Evolutionary conservation across 2,113 vertebrate genomes (phyloP).

Genomic region (Aegotheles bennettii): DNA sequence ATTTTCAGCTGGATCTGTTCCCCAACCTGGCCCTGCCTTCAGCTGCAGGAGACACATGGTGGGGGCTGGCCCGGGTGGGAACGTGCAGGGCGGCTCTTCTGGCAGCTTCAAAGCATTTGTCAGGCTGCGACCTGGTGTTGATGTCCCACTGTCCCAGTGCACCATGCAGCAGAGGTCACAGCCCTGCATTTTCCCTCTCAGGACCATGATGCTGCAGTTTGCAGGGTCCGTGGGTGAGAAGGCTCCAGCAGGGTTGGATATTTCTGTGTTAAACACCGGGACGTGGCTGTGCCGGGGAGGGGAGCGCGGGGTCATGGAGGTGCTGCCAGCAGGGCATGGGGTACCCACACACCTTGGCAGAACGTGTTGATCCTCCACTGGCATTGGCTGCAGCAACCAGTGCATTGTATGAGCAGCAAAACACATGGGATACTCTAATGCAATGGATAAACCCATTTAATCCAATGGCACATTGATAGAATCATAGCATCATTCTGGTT

Average conservation of each 20-base stretch:
- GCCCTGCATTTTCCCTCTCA: not conserved
- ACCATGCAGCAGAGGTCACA: not conserved
- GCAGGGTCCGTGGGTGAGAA: not conserved
- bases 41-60: not conserved
- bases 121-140: not conserved
- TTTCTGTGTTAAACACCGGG: not conserved
- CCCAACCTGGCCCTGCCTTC: not conserved
- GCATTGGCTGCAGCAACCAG: not conserved
- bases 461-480: not conserved
- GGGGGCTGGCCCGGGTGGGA: fast-evolving
- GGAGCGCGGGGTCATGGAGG: fast-evolving
- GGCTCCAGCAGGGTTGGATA: fast-evolving
- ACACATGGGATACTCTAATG: not conserved
- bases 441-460: not conserved
- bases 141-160: not conserved
- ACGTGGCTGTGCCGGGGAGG: fast-evolving
- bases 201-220: not conserved
- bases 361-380: not conserved
- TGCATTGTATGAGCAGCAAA: not conserved
- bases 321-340: not conserved
- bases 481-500: no score
- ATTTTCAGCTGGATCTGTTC: conserved; percentile 12
- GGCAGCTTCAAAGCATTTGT: conserved; percentile 1
- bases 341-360: fast-evolving
- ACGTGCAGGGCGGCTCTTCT: not conserved